Conservation (phyloP, 1,140 invertebrate genomes). For the Drosophila varians region DNA sequence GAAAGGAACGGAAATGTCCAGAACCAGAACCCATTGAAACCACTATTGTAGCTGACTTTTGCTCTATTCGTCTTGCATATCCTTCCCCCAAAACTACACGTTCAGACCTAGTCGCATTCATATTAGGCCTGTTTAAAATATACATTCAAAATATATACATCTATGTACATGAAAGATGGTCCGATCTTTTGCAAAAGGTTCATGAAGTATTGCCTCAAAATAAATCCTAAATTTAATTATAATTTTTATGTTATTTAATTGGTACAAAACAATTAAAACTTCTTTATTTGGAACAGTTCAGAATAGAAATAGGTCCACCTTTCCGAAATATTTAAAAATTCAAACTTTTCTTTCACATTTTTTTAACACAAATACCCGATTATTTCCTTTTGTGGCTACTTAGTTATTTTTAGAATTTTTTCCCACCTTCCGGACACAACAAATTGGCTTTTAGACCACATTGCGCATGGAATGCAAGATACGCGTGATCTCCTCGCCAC, state of each 20-base stretch:
- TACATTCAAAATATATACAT: not conserved
- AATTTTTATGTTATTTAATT: too few relatives aligned
- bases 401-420: conserved; percentile 37
- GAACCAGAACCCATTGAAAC: conserved; percentile 8
- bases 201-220: too few relatives aligned
- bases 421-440: conserved; percentile 32
- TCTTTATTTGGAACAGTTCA: not conserved
- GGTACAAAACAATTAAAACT: not conserved
- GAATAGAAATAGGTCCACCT: not conserved
- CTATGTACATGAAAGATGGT: not conserved
- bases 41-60: conserved; percentile 55
- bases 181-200: too few relatives aligned
- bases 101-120: conserved; percentile 1
- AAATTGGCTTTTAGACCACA: conserved; percentile 55
- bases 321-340: not conserved
- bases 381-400: conserved; percentile 3
- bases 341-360: not conserved
- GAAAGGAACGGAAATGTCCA: conserved; percentile 26
- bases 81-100: not conserved
- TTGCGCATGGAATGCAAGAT: conserved; percentile 73
- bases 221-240: too few relatives aligned
- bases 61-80: conserved; percentile 51
- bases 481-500: conserved; percentile 41
- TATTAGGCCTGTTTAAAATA: not conserved
- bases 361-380: not conserved